phyloP scores from a whole-genome alignment of 2,113 vertebrate genomes.

The Sardina pilchardus region DNA sequence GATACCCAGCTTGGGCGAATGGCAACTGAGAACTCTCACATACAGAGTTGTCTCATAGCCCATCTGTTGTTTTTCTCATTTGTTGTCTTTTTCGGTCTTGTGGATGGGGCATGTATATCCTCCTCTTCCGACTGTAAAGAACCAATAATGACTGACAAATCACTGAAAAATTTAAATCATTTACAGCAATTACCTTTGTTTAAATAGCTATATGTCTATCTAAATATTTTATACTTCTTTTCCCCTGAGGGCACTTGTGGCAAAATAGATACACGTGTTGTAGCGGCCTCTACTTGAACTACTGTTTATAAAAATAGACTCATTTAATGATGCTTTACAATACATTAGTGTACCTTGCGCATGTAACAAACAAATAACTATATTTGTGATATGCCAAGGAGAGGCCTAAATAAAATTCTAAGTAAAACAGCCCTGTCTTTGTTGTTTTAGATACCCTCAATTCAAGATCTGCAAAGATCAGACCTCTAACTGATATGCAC shows the following conservation, averaged over 20 bases:
- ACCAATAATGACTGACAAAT: not conserved
- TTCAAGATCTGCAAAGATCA: not conserved
- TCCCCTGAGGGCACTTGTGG: not conserved
- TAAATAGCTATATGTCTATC: not conserved
- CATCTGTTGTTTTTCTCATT: conserved; percentile 57
- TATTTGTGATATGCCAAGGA: not conserved
- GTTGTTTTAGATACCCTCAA: not conserved
- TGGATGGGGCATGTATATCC: not conserved
- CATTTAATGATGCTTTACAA: not conserved
- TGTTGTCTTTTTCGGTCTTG: conserved; percentile 44
- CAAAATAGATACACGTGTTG: not conserved
- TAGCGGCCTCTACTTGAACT: not conserved
- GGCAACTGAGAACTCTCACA: conserved; percentile 52
- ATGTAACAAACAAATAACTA: not conserved
- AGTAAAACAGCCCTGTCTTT: not conserved
- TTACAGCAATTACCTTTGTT: not conserved
- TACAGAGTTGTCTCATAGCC: conserved; percentile 46
- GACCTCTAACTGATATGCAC: not conserved
- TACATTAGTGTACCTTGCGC: not conserved
- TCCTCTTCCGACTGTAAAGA: not conserved
- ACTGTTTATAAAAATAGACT: not conserved
- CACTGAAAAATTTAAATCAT: not conserved
- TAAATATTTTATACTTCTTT: not conserved
- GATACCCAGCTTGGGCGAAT: conserved; percentile 48
- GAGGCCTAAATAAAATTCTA: not conserved